phyloP scores from a whole-genome alignment of 2,797 vertebrate species.

The Arnoldichthys spilopterus region DNA sequence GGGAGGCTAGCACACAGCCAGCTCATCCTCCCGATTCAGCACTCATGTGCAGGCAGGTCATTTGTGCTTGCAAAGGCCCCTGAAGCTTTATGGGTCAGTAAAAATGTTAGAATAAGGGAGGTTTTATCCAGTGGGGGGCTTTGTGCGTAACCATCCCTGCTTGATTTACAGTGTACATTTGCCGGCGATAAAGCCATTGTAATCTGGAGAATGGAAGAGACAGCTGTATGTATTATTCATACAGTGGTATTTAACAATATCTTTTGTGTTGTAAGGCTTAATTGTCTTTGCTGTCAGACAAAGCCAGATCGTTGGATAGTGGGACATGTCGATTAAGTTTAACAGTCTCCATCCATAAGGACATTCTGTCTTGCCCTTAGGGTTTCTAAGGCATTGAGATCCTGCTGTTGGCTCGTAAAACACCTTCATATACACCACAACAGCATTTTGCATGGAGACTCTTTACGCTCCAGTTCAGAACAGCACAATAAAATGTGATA shows the following conservation, averaged over 20 bases:
- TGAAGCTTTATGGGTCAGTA: slow-evolving; percentile 72
- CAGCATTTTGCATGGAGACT: slow-evolving; percentile 9
- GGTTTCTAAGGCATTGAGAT: slow-evolving; percentile 33
- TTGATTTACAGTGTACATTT: slow-evolving; percentile 62
- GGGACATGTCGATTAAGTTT: slow-evolving; percentile 59
- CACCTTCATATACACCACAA: slow-evolving; percentile 48
- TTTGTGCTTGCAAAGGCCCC: slow-evolving; percentile 74
- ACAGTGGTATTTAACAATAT: slow-evolving; percentile 62
- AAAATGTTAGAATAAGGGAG: slow-evolving; percentile 74
- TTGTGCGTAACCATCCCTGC: slow-evolving; percentile 41
- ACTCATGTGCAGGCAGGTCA: slow-evolving; percentile 66
- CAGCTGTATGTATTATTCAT: slow-evolving; percentile 60
- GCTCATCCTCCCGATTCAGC: slow-evolving; percentile 64
- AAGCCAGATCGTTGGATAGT: slow-evolving; percentile 57
- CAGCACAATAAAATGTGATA: slow-evolving; percentile 17
- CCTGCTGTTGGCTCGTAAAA: slow-evolving; percentile 54
- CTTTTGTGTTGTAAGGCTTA: slow-evolving; percentile 61
- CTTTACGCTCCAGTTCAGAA: slow-evolving; percentile 18
- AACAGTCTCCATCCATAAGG: slow-evolving; percentile 54
- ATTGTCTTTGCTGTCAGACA: slow-evolving; percentile 57
- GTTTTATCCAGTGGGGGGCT: slow-evolving; percentile 56
- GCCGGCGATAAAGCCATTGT: slow-evolving; percentile 58
- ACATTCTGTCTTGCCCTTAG: slow-evolving; percentile 51
- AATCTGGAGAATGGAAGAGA: slow-evolving; percentile 54
- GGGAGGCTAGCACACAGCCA: slow-evolving; percentile 62